phyloP scores from a whole-genome alignment of 2,797 vertebrate species.

The Threskiornis aethiopicus region DNA sequence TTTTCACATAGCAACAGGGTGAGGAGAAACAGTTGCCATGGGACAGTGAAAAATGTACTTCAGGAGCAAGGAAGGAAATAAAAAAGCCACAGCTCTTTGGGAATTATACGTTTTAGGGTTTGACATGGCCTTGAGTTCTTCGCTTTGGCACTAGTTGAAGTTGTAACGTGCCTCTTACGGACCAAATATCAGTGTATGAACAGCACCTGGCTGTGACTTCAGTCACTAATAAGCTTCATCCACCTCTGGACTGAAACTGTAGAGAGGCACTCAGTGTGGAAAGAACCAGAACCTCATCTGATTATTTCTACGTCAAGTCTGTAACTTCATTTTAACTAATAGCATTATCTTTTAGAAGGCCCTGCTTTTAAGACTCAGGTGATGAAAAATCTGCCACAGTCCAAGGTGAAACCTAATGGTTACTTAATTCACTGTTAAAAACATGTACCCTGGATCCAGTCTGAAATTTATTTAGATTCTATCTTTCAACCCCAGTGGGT shows the following conservation, averaged over 20 bases:
- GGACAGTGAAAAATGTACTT: neutral
- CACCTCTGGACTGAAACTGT: neutral
- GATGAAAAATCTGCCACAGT: neutral
- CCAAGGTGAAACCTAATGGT: neutral
- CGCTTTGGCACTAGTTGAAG: neutral
- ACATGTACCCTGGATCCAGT: neutral
- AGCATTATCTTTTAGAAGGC: neutral
- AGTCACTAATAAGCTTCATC: neutral
- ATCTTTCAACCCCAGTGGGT: neutral
- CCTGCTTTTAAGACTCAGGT: neutral
- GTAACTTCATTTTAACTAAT: neutral
- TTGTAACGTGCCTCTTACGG: accelerated
- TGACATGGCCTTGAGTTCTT: neutral
- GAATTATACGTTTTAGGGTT: neutral
- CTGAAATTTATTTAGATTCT: neutral
- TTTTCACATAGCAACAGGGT: neutral
- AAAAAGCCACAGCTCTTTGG: neutral
- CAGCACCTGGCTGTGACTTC: neutral
- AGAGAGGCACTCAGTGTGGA: neutral
- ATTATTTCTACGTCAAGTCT: neutral
- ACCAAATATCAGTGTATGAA: neutral
- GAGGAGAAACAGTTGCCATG: neutral
- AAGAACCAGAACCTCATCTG: neutral
- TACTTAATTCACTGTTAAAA: neutral
- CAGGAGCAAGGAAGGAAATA: neutral